phyloP scores from a whole-genome alignment of 2,888 invertebrate species.

The Folsomia candida region DNA sequence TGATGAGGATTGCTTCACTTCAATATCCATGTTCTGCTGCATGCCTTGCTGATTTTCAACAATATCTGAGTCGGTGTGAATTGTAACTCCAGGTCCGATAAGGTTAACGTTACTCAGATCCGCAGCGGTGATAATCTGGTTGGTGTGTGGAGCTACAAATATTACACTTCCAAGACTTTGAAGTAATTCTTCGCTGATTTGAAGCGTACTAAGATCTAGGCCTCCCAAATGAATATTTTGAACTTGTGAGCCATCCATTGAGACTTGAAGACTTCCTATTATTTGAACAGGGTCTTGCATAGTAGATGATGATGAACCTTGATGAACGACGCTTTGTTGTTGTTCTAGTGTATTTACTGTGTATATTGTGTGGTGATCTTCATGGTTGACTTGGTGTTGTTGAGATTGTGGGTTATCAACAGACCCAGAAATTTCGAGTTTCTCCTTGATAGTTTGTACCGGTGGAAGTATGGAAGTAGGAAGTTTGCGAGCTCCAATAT shows the following conservation, averaged over 20 bases:
- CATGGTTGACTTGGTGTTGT: not conserved
- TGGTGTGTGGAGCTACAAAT: slow-evolving; percentile 52
- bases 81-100: not conserved
- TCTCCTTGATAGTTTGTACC: slow-evolving; percentile 23
- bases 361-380: not conserved
- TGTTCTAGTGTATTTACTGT: not conserved
- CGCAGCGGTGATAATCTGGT: not conserved
- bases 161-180: slow-evolving; percentile 55
- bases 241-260: slow-evolving; percentile 51
- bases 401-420: no score
- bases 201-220: slow-evolving; percentile 56
- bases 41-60: not conserved
- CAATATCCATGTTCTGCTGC: not conserved
- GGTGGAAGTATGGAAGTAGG: no score
- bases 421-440: no score
- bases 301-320: not conserved
- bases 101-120: slow-evolving; percentile 4
- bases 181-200: slow-evolving; percentile 57
- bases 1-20: slow-evolving; percentile 2
- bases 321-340: no score
- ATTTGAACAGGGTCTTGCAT: slow-evolving; percentile 44
- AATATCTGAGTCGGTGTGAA: slow-evolving; percentile 23
- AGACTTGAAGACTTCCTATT: slow-evolving; percentile 54
- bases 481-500: no score
- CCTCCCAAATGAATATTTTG: slow-evolving; percentile 55